A percentile compares a stretch with the other conserved stretches of the same genome.
Conservation (phyloP, 2,113 vertebrate species). For the Brachypteracias leptosomus region DNA sequence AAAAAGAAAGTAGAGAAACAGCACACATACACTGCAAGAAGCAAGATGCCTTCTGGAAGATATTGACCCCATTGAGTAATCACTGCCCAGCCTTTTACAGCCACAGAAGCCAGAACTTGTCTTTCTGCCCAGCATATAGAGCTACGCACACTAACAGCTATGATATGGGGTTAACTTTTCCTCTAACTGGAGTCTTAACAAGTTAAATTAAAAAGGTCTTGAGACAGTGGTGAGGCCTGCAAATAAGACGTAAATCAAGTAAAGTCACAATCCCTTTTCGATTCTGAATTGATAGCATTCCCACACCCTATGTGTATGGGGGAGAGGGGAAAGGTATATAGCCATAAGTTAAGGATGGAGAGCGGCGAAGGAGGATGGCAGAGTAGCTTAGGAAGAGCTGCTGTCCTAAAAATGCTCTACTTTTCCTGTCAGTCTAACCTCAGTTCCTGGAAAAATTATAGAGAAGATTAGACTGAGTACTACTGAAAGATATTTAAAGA, state of each 20-base stretch:
- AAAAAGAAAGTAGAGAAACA: not conserved
- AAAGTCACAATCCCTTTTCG: not conserved
- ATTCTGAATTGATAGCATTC: not conserved
- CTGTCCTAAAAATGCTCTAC: not conserved
- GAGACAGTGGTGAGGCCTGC: not conserved
- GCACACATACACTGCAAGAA: not conserved
- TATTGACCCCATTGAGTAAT: not conserved
- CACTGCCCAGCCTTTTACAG: not conserved
- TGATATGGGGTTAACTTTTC: accelerated
- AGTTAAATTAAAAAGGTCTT: not conserved
- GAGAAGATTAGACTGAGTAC: not conserved
- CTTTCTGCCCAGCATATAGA: not conserved
- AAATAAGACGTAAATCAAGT: not conserved
- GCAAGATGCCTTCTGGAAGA: not conserved
- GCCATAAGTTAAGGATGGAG: not conserved
- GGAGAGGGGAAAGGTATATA: too few relatives aligned
- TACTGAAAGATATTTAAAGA: not conserved
- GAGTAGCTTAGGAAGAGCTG: not conserved
- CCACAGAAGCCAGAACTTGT: not conserved
- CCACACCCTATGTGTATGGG: not conserved
- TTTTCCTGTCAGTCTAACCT: not conserved
- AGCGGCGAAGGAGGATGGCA: not conserved
- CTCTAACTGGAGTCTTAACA: not conserved
- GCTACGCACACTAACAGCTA: not conserved
- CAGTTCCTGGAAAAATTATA: not conserved